Percentiles rank a stretch among this genome's conserved stretches.
phyloP scores from a whole-genome alignment of 2,888 invertebrate species.

The Oxystoma pomonae region DNA sequence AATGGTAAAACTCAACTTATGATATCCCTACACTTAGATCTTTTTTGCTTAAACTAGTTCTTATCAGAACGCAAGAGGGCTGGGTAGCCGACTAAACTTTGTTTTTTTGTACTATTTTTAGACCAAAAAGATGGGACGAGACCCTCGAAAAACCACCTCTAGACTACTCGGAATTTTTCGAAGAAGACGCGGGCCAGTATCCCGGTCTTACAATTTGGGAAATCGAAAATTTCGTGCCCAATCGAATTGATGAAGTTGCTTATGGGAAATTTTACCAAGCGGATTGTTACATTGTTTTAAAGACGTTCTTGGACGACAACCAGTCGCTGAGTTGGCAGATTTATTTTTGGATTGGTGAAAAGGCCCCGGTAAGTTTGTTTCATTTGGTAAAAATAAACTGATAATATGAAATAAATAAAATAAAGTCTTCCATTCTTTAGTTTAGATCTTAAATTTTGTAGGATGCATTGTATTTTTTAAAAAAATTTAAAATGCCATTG shows the following conservation, averaged over 20 bases:
- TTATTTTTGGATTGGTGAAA: slow-evolving; percentile 98
- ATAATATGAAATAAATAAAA: too few species aligned
- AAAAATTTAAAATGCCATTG: too few species aligned
- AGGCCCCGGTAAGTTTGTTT: slow-evolving; percentile 84
- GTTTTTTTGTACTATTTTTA: slow-evolving; percentile 40
- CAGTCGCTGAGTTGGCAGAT: slow-evolving; percentile 91
- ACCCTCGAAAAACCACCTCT: slow-evolving; percentile 89
- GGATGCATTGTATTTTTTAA: too few species aligned
- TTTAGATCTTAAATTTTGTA: too few species aligned
- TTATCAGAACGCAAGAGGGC: too few species aligned
- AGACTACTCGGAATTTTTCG: slow-evolving; percentile 97
- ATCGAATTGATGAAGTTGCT: slow-evolving; percentile 87
- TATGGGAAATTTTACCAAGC: slow-evolving; percentile 99
- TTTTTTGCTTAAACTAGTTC: too few species aligned
- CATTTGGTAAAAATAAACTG: too few species aligned
- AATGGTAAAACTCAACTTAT: too few species aligned
- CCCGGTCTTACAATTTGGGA: slow-evolving; percentile 96
- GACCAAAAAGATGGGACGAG: slow-evolving; percentile 96
- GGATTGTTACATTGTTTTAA: slow-evolving; percentile 96
- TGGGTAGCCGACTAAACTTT: too few species aligned
- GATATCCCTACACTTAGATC: too few species aligned
- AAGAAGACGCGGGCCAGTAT: slow-evolving; percentile 88
- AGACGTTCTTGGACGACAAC: slow-evolving; percentile 79
- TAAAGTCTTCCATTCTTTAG: too few species aligned
- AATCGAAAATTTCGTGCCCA: slow-evolving; percentile 98